These are phyloP conservation scores for Cyclura pinguis DNA, from an alignment of 2,797 vertebrate genomes.

Conservation along the genomic window DNA sequence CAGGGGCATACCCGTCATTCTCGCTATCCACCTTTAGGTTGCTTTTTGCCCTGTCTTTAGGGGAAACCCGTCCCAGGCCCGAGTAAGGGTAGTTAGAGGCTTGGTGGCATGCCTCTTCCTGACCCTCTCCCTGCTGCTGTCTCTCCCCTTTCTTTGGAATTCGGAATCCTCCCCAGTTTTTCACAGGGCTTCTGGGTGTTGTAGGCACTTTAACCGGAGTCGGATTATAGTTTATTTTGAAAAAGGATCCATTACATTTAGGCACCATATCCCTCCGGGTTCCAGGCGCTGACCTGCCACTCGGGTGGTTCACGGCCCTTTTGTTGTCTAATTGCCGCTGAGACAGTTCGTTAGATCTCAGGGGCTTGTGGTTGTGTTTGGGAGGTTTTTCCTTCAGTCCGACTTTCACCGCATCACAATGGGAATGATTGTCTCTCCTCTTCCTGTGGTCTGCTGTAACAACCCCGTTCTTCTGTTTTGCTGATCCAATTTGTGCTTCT, in stretches of 20 bases:
- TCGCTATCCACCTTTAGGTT: slow-evolving; percentile 84
- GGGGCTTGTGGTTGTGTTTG: slow-evolving; percentile 80
- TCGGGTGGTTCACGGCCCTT: slow-evolving; percentile 75
- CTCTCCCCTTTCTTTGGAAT: slow-evolving; percentile 93
- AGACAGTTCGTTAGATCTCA: slow-evolving; percentile 82
- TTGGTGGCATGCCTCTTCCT: slow-evolving; percentile 72
- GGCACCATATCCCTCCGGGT: slow-evolving; percentile 75
- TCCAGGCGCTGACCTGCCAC: slow-evolving; percentile 72
- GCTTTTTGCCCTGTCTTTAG: slow-evolving; percentile 80
- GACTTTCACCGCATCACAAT: slow-evolving; percentile 77
- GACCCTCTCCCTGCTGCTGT: slow-evolving; percentile 76
- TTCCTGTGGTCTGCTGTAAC: slow-evolving; percentile 75
- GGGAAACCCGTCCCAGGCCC: slow-evolving; percentile 73
- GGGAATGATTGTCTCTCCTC: slow-evolving; percentile 77
- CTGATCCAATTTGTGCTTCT: slow-evolving; percentile 72
- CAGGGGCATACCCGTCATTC: slow-evolving; percentile 82
- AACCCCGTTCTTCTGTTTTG: slow-evolving; percentile 75
- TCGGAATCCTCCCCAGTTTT: slow-evolving; percentile 95
- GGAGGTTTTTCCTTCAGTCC: slow-evolving; percentile 81
- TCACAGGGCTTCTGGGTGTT: slow-evolving; percentile 83
- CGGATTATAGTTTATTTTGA: slow-evolving; percentile 78
- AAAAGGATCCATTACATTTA: slow-evolving; percentile 83
- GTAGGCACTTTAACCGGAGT: slow-evolving; percentile 81
- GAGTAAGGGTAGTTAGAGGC: slow-evolving; percentile 73
- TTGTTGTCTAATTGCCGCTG: slow-evolving; percentile 85